Conservation (phyloP, 2,797 vertebrate genomes). For the Muraenolepis orangiensis region DNA sequence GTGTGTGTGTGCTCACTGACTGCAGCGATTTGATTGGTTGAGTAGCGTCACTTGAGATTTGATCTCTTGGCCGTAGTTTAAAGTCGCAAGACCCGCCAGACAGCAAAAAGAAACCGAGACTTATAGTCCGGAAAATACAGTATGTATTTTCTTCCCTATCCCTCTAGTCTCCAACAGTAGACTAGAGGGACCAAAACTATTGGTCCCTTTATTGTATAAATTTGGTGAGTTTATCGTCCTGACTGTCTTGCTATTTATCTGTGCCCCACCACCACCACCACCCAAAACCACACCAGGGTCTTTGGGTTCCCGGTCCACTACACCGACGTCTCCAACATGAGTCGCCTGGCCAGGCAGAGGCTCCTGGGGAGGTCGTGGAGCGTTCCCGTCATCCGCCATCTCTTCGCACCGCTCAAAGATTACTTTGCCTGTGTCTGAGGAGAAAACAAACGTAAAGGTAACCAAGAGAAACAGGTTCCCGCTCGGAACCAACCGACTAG, state of each 20-base stretch:
- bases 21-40: too few species aligned
- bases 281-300: constrained; percentile 70
- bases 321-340: constrained; percentile 99
- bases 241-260: not conserved
- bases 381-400: constrained; percentile 96
- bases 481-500: constrained; percentile 43
- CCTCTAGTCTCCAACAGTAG: not conserved
- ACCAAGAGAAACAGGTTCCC: constrained; percentile 5
- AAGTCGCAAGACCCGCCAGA: too few species aligned
- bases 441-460: not conserved
- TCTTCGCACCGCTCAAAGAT: constrained; percentile 98
- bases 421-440: constrained; percentile 90
- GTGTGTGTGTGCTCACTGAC: too few species aligned
- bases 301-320: constrained; percentile 98
- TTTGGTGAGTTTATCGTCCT: not conserved
- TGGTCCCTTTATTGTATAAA: too few species aligned
- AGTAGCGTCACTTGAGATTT: too few species aligned
- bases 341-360: constrained; percentile 95
- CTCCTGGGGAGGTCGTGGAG: constrained; percentile 97
- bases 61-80: too few species aligned
- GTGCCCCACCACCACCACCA: not conserved
- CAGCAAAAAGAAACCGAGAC: not conserved
- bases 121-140: too few species aligned
- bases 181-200: not conserved
- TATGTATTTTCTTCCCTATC: not conserved